Evolutionary conservation across 92 coral and sea anemone species (phyloP), one percentile per base, ranked within the genome.

Genomic region (Anthopleura xanthogrammica): DNA sequence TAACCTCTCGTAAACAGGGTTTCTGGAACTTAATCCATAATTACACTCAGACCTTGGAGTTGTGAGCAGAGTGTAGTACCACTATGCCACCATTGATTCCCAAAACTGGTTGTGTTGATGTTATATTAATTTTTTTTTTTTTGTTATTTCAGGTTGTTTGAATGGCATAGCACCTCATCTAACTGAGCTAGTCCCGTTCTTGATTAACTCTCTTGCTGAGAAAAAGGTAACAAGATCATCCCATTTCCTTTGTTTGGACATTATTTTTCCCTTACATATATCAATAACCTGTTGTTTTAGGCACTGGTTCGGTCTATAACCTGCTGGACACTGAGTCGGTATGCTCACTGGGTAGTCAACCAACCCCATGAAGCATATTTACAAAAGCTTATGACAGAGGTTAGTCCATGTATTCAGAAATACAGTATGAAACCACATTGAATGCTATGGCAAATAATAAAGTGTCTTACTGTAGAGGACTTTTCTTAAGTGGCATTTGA

Each of bases 341-440:
- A 96, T 79, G 99, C 99, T 5, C 99, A 96, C 87, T 96, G 99
- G 99, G 99, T 96, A 10, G 99, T 96, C 24, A 96, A 93, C 82
- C 99, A 96, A 79, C 99, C 99, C 10, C 99, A 96, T 50, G 99
- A 96, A 80, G 94, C 98, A 52, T 96, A 96, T 64, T 90, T 96
- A 23, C 99, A 96, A 65, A 94, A 94, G 52, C 97, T 96, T 13
- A 96, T 96, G 99, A 92, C 97, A 48, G 99, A 96, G 98, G 99
- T 92, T 71, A 16, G 84, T n/a, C 36, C 50, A 46, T 46, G 5
- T 46, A 46, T 46, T 5, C 50, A 46, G 9, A 46, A 46, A 46
- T 46, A 46, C 36, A 29, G 36, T 29, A 29, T 29, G 36, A 29
- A 46, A 46, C 50, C 9, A 9, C 50, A 46, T 46, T 46, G 5